Evolutionary conservation across 2,888 invertebrate species (phyloP), one percentile per base, ranked within the genome.

Genomic region (Cantharis rufa): DNA sequence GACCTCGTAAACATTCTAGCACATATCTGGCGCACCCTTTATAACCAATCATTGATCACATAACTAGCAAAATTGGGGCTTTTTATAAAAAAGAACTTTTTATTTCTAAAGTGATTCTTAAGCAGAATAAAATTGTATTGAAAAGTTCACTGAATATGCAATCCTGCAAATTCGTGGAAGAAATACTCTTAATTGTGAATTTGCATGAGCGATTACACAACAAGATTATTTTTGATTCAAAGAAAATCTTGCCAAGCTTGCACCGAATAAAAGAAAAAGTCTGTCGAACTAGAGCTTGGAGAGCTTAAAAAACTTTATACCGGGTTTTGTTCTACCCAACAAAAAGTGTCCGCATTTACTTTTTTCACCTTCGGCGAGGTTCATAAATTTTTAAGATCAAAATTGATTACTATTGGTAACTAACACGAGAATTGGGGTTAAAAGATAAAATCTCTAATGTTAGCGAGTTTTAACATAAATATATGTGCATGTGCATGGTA

Each of bases 401-500:
- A 62, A 69, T 21, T 27, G 69, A 66, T 63, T 70, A 32, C 18
- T 72, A 72, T 72, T 68, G 66, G 48, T 66, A 69, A 69, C 78
- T 70, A 69, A 80, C 83, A 83, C 82, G 82, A 78, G 76, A 83
- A 78, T 80, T 73, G 78, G 76, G 74, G 80, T 82, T 79, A 81
- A 80, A 80, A 82, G 82, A 82, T 82, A 80, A 80, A 82, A 83
- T 84, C 82, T 83, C 72, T 73, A 76, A 64, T 76, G 78, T 80
- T 81, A 81, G 80, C 80, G 79, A 75, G 74, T 76, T 79, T 80
- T 80, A 80, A 80, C 76, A 77, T 77, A 77, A 77, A 77, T 77
- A 77, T 73, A 28, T 77, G 77, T 82, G 82, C 82, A 82, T 83
- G 83, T 84, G 84, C 84, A 83, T 82, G 84, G 84, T 83, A 83